Base-by-base conservation (phyloP, 30 jellyfish, hydroid and myxozoan species). In the Cassiopea andromeda region DNA sequence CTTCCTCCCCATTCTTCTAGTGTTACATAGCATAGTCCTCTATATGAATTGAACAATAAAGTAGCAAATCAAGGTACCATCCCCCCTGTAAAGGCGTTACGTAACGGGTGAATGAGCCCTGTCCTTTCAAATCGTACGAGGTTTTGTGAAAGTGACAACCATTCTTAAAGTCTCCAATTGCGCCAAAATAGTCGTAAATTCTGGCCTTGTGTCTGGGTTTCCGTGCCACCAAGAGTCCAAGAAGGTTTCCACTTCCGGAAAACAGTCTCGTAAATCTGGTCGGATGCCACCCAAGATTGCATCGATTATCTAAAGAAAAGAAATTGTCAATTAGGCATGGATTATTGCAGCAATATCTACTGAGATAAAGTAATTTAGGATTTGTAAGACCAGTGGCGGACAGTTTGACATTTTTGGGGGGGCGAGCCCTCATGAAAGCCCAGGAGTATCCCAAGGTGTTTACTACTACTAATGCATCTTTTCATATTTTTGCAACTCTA, bases 141-240 rank as follows among this genome's bases (percentile, higher is more conserved):
- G 85, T 48, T 48, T 77, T 13, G 85, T 43, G 18, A 47, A 43
- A 10, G 70, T 79, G 38, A 60, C 89, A 59, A 64, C 44, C 48
- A 46, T 12, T 16, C 17, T 47, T 16, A 85, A 27, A 10, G 79
- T 70, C 27, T 70, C 84, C 48, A 91, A 54, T 58, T 54, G 60
- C 3, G 14, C 80, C 12, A 81, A 17, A 1, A 91, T 81, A 12
- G 50, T 60, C 5, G 16, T 13, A 60, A 91, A 84, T 27, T 88
- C 75, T 2, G 97, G 97, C 57, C 97, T 84, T 17, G 15, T 91
- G 0, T 75, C 44, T 46, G 97, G 92, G 72, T 91, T 67, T 59
- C 48, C 72, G 60, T 78, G 86, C 97, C 97, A 91, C 76, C 97
- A 84, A 5, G 82, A 15, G 27, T 58, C 72, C 38, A 89, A 27